phyloP scores from a whole-genome alignment of 2,113 vertebrate species.

The Anolis sagrei region DNA sequence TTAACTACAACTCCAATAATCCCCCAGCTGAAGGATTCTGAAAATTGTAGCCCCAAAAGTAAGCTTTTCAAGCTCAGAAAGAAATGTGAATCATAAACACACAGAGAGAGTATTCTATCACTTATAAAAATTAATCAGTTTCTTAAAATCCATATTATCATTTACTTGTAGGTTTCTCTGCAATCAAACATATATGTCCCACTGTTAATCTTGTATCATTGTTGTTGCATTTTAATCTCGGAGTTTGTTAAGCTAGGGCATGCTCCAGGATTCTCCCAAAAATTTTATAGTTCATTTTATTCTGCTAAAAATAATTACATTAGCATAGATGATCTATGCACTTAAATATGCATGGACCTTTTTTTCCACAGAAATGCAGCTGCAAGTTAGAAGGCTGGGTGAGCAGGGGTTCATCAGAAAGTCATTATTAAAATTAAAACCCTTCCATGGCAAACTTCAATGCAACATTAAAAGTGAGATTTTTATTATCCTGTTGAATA shows the following conservation, averaged over 20 bases:
- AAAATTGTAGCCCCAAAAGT: background rate
- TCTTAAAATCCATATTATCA: rapidly evolving
- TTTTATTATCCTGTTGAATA: slow-evolving; percentile 59
- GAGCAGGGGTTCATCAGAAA: slow-evolving; percentile 54
- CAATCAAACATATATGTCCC: background rate
- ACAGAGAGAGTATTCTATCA: background rate
- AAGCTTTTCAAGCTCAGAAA: no score
- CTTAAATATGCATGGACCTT: background rate
- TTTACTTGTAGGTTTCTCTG: background rate
- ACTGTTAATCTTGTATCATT: background rate
- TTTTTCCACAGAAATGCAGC: slow-evolving; percentile 1
- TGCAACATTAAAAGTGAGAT: slow-evolving; percentile 50
- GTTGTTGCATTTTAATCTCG: background rate
- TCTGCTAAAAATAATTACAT: slow-evolving; percentile 48
- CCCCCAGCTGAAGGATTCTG: no score
- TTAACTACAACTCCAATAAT: no score
- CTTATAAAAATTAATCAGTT: background rate
- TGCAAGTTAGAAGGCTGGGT: slow-evolving; percentile 33
- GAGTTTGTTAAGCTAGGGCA: slow-evolving; percentile 1
- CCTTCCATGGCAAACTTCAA: slow-evolving; percentile 53
- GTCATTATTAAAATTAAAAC: slow-evolving; percentile 55
- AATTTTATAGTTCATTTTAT: background rate
- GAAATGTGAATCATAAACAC: background rate
- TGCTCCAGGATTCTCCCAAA: background rate
- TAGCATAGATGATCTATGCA: slow-evolving; percentile 48